These are phyloP conservation scores for Conus ventricosus DNA, from an alignment of 1,140 invertebrate genomes.

Conservation along the genomic window DNA sequence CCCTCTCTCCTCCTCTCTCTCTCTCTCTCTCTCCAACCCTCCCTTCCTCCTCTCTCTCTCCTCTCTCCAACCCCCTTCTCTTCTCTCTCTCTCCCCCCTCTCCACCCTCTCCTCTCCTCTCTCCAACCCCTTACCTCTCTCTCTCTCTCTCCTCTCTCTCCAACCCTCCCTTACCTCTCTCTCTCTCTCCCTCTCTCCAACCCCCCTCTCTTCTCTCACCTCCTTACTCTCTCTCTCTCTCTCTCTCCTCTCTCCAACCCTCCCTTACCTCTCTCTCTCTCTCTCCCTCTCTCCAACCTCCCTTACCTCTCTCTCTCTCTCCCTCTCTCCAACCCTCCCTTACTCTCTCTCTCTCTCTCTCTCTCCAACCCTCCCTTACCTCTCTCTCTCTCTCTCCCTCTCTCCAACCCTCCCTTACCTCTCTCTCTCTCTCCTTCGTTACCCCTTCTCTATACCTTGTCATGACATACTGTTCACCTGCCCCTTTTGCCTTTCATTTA, in stretches of 20 bases:
- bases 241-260: constrained; percentile 26
- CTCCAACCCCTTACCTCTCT: too few relatives aligned
- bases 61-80: too few relatives aligned
- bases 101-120: too few relatives aligned
- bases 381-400: constrained; percentile 38
- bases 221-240: constrained; percentile 1
- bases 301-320: constrained; percentile 19
- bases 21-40: constrained; percentile 20
- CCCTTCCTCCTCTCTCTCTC: constrained; percentile 21
- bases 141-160: too few relatives aligned
- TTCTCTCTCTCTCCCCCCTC: too few relatives aligned
- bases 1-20: constrained; percentile 28
- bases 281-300: not conserved
- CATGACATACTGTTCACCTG: too few relatives aligned
- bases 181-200: constrained; percentile 17
- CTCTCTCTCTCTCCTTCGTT: constrained; percentile 11
- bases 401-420: not conserved
- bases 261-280: constrained; percentile 37
- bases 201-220: too few relatives aligned
- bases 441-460: too few relatives aligned
- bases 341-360: constrained; percentile 23
- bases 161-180: too few relatives aligned
- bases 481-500: constrained; percentile 11
- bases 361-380: constrained; percentile 25
- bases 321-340: not conserved